Evolutionary conservation across 2,113 vertebrate species (phyloP).

Genomic region (Scophthalmus maximus): DNA sequence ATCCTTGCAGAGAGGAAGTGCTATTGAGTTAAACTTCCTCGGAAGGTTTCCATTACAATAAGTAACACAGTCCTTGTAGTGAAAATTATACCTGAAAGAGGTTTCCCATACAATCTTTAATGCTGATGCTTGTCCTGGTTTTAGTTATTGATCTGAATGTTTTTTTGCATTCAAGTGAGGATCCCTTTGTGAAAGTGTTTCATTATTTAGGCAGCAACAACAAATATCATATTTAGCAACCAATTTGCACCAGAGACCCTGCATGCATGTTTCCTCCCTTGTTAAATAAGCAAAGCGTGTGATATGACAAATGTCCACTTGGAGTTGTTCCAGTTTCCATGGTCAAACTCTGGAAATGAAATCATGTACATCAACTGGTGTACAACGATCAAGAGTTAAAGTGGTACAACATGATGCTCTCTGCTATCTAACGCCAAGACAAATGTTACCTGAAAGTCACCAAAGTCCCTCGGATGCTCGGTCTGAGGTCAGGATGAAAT

Average conservation of each 20-base stretch:
- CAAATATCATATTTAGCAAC: not conserved
- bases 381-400: too few species aligned
- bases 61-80: not conserved
- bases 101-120: not conserved
- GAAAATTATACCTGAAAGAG: not conserved
- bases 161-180: not conserved
- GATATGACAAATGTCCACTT: not conserved
- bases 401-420: not conserved
- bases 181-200: not conserved
- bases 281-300: not conserved
- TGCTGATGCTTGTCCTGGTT: not conserved
- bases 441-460: slow-evolving; percentile 1
- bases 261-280: not conserved
- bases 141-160: not conserved
- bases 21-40: not conserved
- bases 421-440: not conserved
- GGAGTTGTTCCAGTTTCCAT: not conserved
- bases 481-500: slow-evolving; percentile 5
- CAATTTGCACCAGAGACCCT: slow-evolving; percentile 29
- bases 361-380: not conserved
- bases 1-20: not conserved
- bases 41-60: not conserved
- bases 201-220: not conserved
- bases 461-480: not conserved
- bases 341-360: not conserved